Conservation (phyloP, 2,113 vertebrate species). For the Myrmophylax atrothorax region DNA sequence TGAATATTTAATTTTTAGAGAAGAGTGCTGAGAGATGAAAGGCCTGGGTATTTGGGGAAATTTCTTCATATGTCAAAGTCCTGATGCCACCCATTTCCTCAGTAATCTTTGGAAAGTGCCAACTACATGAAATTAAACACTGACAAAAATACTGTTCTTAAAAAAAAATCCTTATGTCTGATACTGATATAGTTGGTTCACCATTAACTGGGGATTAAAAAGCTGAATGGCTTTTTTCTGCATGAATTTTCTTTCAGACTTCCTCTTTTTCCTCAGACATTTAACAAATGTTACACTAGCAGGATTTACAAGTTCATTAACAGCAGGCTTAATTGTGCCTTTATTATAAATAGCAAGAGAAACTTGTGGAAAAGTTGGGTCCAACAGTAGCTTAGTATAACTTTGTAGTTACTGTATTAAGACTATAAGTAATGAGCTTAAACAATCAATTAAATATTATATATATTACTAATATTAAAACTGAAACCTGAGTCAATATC, state of each 20-base stretch:
- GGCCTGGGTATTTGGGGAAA: neutral
- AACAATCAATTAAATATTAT: neutral
- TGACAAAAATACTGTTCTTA: conserved; percentile 16
- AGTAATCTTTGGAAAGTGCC: neutral
- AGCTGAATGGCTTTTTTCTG: neutral
- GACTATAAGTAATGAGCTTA: neutral
- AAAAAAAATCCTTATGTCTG: conserved; percentile 13
- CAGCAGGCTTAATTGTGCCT: neutral
- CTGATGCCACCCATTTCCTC: neutral
- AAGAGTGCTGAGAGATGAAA: neutral
- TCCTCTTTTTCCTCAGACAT: conserved; percentile 1
- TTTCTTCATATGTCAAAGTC: conserved; percentile 18
- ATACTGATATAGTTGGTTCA: neutral
- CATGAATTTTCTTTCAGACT: neutral
- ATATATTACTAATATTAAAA: neutral
- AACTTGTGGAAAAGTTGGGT: neutral
- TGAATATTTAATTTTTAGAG: neutral
- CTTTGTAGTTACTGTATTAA: neutral
- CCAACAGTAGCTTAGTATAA: neutral
- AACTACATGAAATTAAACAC: conserved; percentile 19
- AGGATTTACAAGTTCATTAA: neutral
- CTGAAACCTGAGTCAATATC: neutral
- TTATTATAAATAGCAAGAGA: neutral
- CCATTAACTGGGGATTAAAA: neutral
- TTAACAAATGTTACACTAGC: conserved; percentile 5